Conservation (phyloP, 64 coral and sea anemone genomes). For the Dendrophyllia cribrosa region DNA sequence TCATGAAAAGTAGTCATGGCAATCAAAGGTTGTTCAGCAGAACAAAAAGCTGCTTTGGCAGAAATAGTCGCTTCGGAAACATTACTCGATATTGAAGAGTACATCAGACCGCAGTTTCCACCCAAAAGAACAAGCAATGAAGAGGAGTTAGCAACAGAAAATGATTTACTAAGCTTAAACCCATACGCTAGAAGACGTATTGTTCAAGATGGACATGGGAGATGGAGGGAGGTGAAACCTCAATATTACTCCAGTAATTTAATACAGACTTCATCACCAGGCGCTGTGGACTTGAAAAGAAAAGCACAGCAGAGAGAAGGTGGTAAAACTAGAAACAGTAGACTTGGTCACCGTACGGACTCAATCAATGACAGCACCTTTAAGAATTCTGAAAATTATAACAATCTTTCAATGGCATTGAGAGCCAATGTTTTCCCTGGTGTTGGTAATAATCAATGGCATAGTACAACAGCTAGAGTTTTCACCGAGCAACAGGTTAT, state of each 20-base stretch:
- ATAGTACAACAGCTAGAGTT: conserved; percentile 66
- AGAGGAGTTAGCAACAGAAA: not conserved
- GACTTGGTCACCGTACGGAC: not conserved
- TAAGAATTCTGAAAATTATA: conserved; percentile 19
- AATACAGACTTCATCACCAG: not conserved
- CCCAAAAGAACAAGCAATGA: not conserved
- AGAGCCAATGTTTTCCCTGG: conserved; percentile 92
- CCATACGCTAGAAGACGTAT: conserved; percentile 53
- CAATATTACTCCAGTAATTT: conserved; percentile 17
- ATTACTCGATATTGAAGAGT: conserved; percentile 85
- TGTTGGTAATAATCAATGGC: conserved; percentile 81
- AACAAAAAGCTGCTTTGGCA: conserved; percentile 72
- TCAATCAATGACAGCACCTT: not conserved
- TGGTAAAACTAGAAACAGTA: not conserved
- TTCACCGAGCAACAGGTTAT: conserved; percentile 62
- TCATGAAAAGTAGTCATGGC: not conserved
- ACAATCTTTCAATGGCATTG: conserved; percentile 45
- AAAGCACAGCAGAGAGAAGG: not conserved
- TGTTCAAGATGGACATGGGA: conserved; percentile 88
- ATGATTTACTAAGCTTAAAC: conserved; percentile 19
- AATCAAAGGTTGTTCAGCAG: conserved; percentile 10
- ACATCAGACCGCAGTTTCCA: conserved; percentile 76
- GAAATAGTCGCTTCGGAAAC: conserved; percentile 85
- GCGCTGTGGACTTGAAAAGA: not conserved
- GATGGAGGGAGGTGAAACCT: conserved; percentile 88